Base-by-base conservation (phyloP, 2,797 vertebrate species). In the Jordanella pulchra region DNA sequence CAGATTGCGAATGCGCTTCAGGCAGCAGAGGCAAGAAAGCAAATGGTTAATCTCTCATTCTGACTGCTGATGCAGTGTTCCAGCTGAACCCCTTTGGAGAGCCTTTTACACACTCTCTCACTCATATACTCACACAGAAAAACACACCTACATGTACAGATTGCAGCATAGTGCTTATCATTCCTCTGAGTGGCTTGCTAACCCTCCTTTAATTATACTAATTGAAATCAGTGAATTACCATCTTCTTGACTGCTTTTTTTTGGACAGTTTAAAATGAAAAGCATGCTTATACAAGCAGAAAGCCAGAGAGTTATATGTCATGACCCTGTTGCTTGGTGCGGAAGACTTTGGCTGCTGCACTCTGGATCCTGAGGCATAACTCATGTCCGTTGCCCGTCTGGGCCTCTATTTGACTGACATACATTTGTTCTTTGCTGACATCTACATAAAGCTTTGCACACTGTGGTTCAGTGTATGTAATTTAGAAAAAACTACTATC, bases 141-240 rank as follows among this genome's bases (percentile, higher is more conserved):
- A 35, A 66, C 70, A 75, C n/a, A 77, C 78, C 15, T 18, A 32
- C 71, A 74, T 45, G 82, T 21, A 75, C 68, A 81, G 75, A 64
- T 75, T 69, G 25, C 67, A 30, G 58, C 55, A 18, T 76, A 64
- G 53, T 68, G 72, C 79, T 81, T 81, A 82, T 79, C 85, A 81
- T 87, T 88, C 82, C 84, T 81, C 75, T 21, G 68, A 82, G 76
- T 83, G 76, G 77, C 79, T 77, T 30, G 82, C 80, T 89, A 86
- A 82, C 85, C 85, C 79, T 76, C 69, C 78, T 73, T 90, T 93
- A 94, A 94, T 93, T 89, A 92, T 87, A 85, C 89, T 93, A 93
- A 94, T 93, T 93, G 92, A 91, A 90, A 92, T 84, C 86, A 80
- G 74, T 90, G 89, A 91, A 90, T 91, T 92, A 89, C 88, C 89